Percentiles rank a stretch among this genome's conserved stretches.
These are phyloP conservation scores for Pionites leucogaster DNA, from an alignment of 2,113 vertebrate genomes.

Conservation along the genomic window DNA sequence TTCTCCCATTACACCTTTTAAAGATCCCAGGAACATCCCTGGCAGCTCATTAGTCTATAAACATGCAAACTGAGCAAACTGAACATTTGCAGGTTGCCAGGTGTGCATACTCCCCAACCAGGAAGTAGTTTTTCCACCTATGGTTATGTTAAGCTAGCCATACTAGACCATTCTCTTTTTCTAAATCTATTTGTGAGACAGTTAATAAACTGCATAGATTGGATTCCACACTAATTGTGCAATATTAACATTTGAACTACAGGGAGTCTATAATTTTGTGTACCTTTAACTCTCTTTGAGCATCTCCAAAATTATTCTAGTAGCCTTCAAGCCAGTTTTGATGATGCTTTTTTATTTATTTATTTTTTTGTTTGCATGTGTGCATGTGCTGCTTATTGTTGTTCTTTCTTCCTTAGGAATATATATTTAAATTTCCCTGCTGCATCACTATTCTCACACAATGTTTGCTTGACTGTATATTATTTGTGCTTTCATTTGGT, in stretches of 20 bases:
- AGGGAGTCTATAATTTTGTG: not conserved
- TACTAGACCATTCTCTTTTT: not conserved
- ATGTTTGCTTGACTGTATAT: conserved; percentile 37
- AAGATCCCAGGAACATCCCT: not conserved
- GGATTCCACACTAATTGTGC: not conserved
- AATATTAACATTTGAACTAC: not conserved
- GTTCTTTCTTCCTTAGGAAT: conserved; percentile 9
- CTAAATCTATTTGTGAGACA: not conserved
- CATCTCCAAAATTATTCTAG: not conserved
- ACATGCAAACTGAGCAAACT: not conserved
- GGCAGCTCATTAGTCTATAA: not conserved
- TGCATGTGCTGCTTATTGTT: not conserved
- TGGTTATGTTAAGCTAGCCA: not conserved
- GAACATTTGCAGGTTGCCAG: not conserved
- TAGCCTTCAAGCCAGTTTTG: not conserved
- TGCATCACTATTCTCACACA: not conserved
- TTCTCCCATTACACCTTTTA: not conserved
- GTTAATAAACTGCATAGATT: not conserved
- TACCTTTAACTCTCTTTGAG: not conserved
- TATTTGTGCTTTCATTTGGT: conserved; percentile 36
- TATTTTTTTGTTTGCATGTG: too few species aligned
- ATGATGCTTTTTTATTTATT: not conserved
- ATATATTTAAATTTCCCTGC: conserved; percentile 41
- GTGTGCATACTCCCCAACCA: rapidly evolving
- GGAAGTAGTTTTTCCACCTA: not conserved